Percentiles rank a stretch among this genome's conserved stretches.
These are phyloP conservation scores for Notodonta dromedarius DNA, from an alignment of 2,888 invertebrate species.

Conservation along the genomic window DNA sequence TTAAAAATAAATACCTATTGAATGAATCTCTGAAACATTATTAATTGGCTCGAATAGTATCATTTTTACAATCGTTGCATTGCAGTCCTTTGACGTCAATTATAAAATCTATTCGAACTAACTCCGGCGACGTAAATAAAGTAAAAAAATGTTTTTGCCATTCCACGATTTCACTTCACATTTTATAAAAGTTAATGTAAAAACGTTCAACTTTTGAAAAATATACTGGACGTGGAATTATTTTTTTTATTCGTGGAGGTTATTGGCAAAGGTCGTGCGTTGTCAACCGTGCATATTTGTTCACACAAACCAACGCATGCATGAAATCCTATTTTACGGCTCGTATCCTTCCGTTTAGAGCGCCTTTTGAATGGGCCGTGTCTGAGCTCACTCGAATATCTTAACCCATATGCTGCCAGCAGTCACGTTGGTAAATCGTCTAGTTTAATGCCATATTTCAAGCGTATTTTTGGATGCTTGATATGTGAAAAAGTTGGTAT, in stretches of 20 bases:
- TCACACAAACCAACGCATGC: slow-evolving; percentile 81
- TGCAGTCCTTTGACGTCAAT: slow-evolving; percentile 1
- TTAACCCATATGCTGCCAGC: slow-evolving; percentile 60
- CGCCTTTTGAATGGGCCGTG: slow-evolving; percentile 77
- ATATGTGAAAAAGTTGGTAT: neutral
- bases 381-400: slow-evolving; percentile 71
- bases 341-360: slow-evolving; percentile 79
- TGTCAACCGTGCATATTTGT: slow-evolving; percentile 81
- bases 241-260: slow-evolving; percentile 60
- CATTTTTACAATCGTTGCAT: neutral
- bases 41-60: neutral
- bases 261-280: slow-evolving; percentile 76
- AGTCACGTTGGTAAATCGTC: slow-evolving; percentile 52
- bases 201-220: slow-evolving; percentile 25
- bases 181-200: slow-evolving; percentile 16
- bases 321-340: slow-evolving; percentile 83
- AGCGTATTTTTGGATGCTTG: slow-evolving; percentile 11
- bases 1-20: too few relatives aligned
- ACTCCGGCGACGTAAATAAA: neutral
- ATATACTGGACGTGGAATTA: slow-evolving; percentile 45
- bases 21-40: too few relatives aligned
- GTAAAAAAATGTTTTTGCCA: neutral
- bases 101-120: neutral
- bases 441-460: slow-evolving; percentile 36
- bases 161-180: slow-evolving; percentile 10